Percentiles rank a stretch among this genome's conserved stretches.
Evolutionary conservation across 2,797 vertebrate species (phyloP).

Genomic region (Mus spretus): DNA sequence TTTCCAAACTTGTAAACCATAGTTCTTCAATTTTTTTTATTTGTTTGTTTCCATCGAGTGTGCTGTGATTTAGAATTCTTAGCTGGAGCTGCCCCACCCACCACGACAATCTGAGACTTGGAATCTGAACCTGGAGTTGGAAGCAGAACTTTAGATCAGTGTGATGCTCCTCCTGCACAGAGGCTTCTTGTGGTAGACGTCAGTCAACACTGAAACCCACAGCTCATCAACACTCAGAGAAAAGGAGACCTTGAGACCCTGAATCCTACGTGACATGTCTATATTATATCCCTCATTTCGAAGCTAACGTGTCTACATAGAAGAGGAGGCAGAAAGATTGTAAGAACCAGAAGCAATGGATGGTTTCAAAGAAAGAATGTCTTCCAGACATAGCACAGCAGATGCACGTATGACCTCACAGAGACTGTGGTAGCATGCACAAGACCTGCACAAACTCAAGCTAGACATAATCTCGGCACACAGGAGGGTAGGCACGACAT

Average conservation of each 20-base stretch:
- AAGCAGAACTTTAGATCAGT: not conserved
- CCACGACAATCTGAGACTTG: not conserved
- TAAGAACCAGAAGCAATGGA: not conserved
- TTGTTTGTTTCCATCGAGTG: rapidly evolving
- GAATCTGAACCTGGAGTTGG: not conserved
- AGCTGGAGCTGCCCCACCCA: not conserved
- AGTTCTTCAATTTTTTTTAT: conserved; percentile 51
- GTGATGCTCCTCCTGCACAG: not conserved
- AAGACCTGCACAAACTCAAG: not conserved
- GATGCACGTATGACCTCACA: not conserved
- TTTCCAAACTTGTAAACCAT: conserved; percentile 48
- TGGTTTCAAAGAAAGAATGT: not conserved
- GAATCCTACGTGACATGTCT: no score
- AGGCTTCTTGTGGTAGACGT: not conserved
- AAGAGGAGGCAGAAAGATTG: not conserved
- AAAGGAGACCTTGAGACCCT: not conserved
- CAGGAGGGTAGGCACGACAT: not conserved
- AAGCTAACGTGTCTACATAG: not conserved
- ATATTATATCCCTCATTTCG: not conserved
- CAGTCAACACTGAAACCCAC: no score
- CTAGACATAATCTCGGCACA: not conserved
- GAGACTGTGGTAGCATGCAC: not conserved
- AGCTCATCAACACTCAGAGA: not conserved
- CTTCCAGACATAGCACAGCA: not conserved
- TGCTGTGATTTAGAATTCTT: not conserved